Conservation (phyloP, 1,140 invertebrate species). For the Cydia splendana region DNA sequence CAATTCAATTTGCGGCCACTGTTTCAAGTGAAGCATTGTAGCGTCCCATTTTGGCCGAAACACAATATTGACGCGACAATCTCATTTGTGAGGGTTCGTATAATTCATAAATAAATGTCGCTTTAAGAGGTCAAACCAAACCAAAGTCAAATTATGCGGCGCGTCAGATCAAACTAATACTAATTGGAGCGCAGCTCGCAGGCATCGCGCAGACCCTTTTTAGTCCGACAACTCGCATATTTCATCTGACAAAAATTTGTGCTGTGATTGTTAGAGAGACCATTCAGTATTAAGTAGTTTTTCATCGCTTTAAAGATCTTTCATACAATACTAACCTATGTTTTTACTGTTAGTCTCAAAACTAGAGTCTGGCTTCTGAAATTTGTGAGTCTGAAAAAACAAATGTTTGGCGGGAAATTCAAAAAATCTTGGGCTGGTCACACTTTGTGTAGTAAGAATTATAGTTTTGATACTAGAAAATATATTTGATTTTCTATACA, state of each 20-base stretch:
- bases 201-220: neutral
- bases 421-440: too few relatives aligned
- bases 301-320: too few relatives aligned
- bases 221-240: neutral
- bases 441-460: too few relatives aligned
- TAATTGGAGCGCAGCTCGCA: neutral
- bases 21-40: neutral
- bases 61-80: conserved; percentile 7
- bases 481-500: too few relatives aligned
- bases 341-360: too few relatives aligned
- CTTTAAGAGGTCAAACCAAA: neutral
- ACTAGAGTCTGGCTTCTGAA: too few relatives aligned
- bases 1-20: neutral
- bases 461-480: too few relatives aligned
- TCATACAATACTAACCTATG: too few relatives aligned
- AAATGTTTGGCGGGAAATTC: too few relatives aligned
- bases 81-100: conserved; percentile 4
- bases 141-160: neutral
- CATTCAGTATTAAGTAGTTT: too few relatives aligned
- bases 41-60: neutral
- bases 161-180: neutral
- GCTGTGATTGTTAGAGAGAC: too few relatives aligned
- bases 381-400: too few relatives aligned
- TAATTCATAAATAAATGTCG: conserved; percentile 12
- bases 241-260: neutral